Percentiles rank a stretch among this genome's conserved stretches.
Conservation (phyloP, 2,797 vertebrate genomes). For the Helostoma temminkii region DNA sequence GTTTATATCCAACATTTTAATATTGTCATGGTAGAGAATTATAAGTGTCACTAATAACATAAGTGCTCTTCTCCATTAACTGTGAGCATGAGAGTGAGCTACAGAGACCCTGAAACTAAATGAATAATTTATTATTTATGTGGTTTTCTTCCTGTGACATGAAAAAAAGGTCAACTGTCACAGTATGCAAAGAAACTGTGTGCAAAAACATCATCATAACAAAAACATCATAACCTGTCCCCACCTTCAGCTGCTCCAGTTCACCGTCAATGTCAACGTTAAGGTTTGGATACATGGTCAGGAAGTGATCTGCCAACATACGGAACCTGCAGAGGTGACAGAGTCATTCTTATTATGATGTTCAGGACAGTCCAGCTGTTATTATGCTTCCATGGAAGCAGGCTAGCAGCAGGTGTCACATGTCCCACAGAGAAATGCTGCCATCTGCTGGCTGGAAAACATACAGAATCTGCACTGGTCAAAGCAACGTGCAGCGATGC, state of each 20-base stretch:
- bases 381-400: neutral
- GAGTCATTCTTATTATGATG: neutral
- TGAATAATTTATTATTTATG: neutral
- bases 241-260: constrained; percentile 86
- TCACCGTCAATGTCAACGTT: constrained; percentile 82
- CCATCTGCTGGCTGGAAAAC: constrained; percentile 51
- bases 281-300: constrained; percentile 85
- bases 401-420: neutral
- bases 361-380: neutral
- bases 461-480: neutral
- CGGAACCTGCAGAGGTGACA: constrained; percentile 76
- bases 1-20: neutral
- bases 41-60: neutral
- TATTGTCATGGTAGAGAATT: neutral
- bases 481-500: too few relatives aligned
- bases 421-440: neutral
- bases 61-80: neutral
- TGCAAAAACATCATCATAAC: neutral
- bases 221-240: neutral
- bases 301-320: constrained; percentile 85
- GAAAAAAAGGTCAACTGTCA: neutral
- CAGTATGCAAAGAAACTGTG: neutral
- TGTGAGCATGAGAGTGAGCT: neutral
- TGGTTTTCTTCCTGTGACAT: neutral
- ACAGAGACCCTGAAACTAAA: neutral